Base-by-base conservation (phyloP, 2,113 vertebrate species). In the Neogobius melanostomus region DNA sequence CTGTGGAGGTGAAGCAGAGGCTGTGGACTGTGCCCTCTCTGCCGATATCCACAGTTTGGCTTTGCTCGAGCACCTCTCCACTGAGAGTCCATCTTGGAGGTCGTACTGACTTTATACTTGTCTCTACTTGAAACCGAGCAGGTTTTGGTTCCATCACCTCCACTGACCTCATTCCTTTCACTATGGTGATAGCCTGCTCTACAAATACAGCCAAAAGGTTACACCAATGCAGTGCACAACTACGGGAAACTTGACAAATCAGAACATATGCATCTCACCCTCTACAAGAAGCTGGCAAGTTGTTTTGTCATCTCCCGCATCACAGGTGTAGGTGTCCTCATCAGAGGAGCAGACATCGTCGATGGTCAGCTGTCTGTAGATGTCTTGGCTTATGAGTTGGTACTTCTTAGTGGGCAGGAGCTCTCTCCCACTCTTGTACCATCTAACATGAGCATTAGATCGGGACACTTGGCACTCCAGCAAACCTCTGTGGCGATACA, bases 381-480 rank as follows among this genome's bases (percentile, higher is more conserved):
- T 77, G 0, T 94, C 95, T 0, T 98, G 92, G 0, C 93, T 97
- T 73, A 96, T 91, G 0, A 96, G 89, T 28, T 97, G 95, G 0
- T 95, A 95, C 77, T 95, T 97, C 59, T 80, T 84, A 11, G 92
- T 76, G 0, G 95, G 82, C 8, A 64, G 70, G 4, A 99, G 88
- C 78, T 95, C 93, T 14, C 68, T 8, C 0, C 84, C 68, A 48
- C 89, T 93, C 69, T 95, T 97, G 85, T 93, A 97, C 98, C 98
- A 99, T 4, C 63, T 91, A 56, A 99, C 98, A 69, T 89, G 69
- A 60, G 96, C 96, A 0, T 90, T 98, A 52, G 94, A 88, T 2
- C 96, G 91, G 0, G 98, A 99, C 64, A 99, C 92, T 77, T 97
- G 95, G 91, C 98, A 99, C 89, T 99, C 98, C 14, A 99, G 92